A percentile compares a stretch with the other conserved stretches of the same genome.
phyloP scores from a whole-genome alignment of 1,140 invertebrate genomes.

The Rhagoletis pomonella region DNA sequence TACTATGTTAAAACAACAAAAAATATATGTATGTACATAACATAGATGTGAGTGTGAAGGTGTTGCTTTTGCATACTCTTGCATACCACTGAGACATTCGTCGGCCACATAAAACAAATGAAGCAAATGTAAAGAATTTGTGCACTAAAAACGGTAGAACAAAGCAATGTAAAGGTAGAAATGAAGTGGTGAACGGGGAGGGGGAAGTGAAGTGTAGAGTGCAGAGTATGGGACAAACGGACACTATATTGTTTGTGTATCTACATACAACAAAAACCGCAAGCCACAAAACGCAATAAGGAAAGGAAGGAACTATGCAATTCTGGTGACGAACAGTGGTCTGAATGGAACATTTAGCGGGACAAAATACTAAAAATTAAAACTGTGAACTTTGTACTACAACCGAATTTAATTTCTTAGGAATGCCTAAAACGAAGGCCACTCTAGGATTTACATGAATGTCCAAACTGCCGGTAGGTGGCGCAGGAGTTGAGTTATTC shows the following conservation, averaged over 20 bases:
- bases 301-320: neutral
- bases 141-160: neutral
- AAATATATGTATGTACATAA: neutral
- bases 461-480: too few relatives aligned
- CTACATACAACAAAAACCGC: slow-evolving; percentile 20
- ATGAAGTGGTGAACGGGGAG: slow-evolving; percentile 10
- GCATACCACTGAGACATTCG: neutral
- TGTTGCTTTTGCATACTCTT: neutral
- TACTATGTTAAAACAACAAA: neutral
- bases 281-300: slow-evolving; percentile 30
- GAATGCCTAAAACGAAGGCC: too few relatives aligned
- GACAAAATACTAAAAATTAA: too few relatives aligned
- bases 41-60: too few relatives aligned
- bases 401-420: too few relatives aligned
- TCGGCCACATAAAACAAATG: slow-evolving; percentile 43
- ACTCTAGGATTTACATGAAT: too few relatives aligned
- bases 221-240: neutral
- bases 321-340: neutral
- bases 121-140: slow-evolving; percentile 3
- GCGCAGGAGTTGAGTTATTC: too few relatives aligned
- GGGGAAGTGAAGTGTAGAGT: too few relatives aligned
- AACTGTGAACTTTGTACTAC: too few relatives aligned
- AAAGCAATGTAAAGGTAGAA: slow-evolving; percentile 38
- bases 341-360: too few relatives aligned
- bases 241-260: neutral